These are phyloP conservation scores for Ammodytes marinus DNA, from an alignment of 2,113 vertebrate species.

Conservation along the genomic window DNA sequence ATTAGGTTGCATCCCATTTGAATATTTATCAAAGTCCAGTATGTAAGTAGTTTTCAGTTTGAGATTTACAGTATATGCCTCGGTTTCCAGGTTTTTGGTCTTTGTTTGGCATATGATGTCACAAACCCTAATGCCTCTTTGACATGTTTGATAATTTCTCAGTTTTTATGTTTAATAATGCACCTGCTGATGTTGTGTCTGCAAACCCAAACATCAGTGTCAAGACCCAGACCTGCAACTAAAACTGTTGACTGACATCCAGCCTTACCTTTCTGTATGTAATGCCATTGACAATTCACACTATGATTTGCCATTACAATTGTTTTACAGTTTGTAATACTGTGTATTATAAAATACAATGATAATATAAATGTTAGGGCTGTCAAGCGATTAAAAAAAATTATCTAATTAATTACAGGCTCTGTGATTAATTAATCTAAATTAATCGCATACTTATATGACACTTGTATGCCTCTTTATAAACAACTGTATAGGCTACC, in stretches of 20 bases:
- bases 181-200: not conserved
- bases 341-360: too few species aligned
- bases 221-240: not conserved
- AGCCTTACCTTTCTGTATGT: not conserved
- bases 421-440: too few species aligned
- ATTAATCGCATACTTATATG: too few species aligned
- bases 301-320: too few species aligned
- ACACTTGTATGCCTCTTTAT: too few species aligned
- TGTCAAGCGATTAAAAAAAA: too few species aligned
- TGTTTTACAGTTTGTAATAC: too few species aligned
- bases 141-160: not conserved
- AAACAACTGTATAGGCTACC: too few species aligned
- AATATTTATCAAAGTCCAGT: not conserved
- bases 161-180: not conserved
- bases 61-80: not conserved
- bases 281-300: too few species aligned
- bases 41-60: not conserved
- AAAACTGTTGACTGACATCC: not conserved
- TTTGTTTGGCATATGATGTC: not conserved
- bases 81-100: not conserved
- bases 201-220: not conserved
- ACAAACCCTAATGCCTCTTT: too few species aligned
- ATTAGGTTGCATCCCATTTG: not conserved
- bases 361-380: too few species aligned
- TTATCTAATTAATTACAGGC: too few species aligned